These are phyloP conservation scores for Poicephalus gulielmi DNA, from an alignment of 2,113 vertebrate genomes.

Conservation along the genomic window DNA sequence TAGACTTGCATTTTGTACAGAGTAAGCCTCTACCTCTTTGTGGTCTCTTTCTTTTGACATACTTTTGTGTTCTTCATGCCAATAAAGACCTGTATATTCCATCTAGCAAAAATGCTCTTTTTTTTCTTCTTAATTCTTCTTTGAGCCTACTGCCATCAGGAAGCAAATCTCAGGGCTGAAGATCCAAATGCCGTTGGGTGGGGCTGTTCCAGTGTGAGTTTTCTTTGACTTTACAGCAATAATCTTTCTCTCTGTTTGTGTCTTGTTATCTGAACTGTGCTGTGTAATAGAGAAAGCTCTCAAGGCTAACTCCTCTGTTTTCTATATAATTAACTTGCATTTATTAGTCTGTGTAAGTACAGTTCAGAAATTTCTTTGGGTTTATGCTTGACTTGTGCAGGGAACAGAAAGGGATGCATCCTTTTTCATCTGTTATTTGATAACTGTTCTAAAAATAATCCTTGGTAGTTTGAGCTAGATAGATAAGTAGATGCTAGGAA, in stretches of 20 bases:
- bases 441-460: not conserved
- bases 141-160: not conserved
- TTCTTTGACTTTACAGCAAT: not conserved
- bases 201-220: not conserved
- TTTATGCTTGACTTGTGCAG: not conserved
- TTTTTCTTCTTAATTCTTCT: not conserved
- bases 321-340: not conserved
- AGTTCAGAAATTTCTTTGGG: not conserved
- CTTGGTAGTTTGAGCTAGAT: not conserved
- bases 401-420: not conserved
- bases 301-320: fast-evolving
- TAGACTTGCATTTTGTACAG: not conserved
- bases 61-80: not conserved
- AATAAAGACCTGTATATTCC: not conserved
- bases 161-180: not conserved
- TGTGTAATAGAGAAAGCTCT: not conserved
- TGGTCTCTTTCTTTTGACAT: not conserved
- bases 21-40: not conserved
- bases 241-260: not conserved
- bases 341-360: not conserved
- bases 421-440: not conserved
- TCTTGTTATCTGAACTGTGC: not conserved
- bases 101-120: not conserved
- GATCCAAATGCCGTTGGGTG: not conserved
- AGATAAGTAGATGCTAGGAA: not conserved